A percentile compares a stretch with the other conserved stretches of the same genome.
These are phyloP conservation scores for Triplophysa bombifrons DNA, from an alignment of 2,797 vertebrate species.

Conservation along the genomic window DNA sequence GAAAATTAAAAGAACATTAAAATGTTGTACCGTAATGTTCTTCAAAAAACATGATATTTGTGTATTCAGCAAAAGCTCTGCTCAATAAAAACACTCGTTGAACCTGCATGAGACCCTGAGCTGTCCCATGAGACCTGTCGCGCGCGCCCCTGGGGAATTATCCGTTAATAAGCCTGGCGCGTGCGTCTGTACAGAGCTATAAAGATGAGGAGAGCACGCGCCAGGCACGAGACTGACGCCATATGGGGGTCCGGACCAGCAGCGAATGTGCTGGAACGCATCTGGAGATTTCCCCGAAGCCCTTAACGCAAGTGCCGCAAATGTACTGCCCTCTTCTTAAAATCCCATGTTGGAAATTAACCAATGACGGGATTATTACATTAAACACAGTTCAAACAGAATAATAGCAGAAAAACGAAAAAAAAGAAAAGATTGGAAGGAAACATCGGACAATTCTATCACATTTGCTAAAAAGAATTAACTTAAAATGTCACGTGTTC, in stretches of 20 bases:
- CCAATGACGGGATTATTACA: no score
- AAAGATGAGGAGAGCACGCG: constrained; percentile 70
- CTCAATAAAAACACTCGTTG: neutral
- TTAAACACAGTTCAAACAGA: no score
- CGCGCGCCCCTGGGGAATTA: constrained; percentile 12
- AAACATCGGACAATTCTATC: no score
- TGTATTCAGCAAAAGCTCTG: neutral
- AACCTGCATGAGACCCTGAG: neutral
- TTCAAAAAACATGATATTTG: neutral
- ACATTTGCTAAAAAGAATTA: no score
- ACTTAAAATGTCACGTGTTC: no score
- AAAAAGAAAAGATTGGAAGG: no score
- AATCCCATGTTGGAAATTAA: no score
- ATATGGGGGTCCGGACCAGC: constrained; percentile 26
- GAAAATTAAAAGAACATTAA: neutral
- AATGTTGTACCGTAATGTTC: no score
- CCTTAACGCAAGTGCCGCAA: no score
- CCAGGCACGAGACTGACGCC: constrained; percentile 69
- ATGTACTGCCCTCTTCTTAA: no score
- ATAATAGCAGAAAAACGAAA: no score
- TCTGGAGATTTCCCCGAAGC: constrained; percentile 3
- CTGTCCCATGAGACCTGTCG: constrained; percentile 39
- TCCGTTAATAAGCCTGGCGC: constrained; percentile 50
- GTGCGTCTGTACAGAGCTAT: constrained; percentile 62
- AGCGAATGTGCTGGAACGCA: constrained; percentile 50